These are phyloP conservation scores for Microtus ochrogaster DNA, from an alignment of 2,113 vertebrate genomes.

Conservation along the genomic window DNA sequence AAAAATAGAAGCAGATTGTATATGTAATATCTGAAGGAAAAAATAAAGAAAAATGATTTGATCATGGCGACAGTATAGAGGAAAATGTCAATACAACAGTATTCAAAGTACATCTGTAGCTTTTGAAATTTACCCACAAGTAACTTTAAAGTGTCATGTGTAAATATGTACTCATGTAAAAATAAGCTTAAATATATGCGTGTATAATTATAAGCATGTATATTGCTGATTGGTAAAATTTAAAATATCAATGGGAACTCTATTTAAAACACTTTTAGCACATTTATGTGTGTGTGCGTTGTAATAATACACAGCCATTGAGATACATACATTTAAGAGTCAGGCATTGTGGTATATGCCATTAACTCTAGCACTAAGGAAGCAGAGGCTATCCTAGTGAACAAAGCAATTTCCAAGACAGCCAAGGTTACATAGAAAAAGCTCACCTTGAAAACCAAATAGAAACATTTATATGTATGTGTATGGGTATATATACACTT, in stretches of 20 bases:
- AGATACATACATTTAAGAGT: not conserved
- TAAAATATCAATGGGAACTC: not conserved
- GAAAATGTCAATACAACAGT: not conserved
- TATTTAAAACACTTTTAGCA: not conserved
- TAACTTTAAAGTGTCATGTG: not conserved
- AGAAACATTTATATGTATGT: not conserved
- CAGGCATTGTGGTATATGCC: rapidly evolving
- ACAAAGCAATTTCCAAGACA: not conserved
- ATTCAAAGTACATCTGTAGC: not conserved
- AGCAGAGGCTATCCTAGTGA: not conserved
- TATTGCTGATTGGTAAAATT: not conserved
- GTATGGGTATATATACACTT: not conserved
- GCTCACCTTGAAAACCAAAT: not conserved
- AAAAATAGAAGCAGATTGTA: not conserved
- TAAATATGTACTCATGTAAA: not conserved
- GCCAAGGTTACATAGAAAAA: not conserved
- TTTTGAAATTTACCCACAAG: not conserved
- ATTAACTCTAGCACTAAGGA: not conserved
- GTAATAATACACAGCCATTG: not conserved
- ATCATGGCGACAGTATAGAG: not conserved
- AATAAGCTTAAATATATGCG: not conserved
- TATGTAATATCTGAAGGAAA: not conserved
- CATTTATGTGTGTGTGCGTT: not conserved
- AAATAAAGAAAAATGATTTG: not conserved
- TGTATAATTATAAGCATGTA: not conserved